Conservation (phyloP, 2,797 vertebrate genomes). For the Sarcophilus harrisii region DNA sequence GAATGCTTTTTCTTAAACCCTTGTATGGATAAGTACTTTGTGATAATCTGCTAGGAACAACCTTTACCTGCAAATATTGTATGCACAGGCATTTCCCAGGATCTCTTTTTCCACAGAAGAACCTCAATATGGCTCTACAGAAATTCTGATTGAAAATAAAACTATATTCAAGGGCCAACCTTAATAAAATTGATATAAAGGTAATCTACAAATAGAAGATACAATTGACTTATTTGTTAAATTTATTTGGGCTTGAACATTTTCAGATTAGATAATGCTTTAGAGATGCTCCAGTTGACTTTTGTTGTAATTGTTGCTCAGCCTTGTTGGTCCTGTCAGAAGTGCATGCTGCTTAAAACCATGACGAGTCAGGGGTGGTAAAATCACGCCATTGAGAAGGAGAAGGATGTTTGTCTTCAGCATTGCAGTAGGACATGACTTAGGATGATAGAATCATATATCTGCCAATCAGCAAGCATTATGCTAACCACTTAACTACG, state of each 20-base stretch:
- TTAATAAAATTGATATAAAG: background rate
- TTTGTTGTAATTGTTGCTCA: background rate
- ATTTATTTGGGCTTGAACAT: background rate
- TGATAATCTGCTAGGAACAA: background rate
- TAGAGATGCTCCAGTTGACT: background rate
- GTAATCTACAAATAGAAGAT: background rate
- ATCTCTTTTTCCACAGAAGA: background rate
- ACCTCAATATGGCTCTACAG: background rate
- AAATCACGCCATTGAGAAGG: background rate
- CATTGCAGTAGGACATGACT: background rate
- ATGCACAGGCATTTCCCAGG: background rate
- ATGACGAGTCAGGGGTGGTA: background rate
- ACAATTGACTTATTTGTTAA: background rate
- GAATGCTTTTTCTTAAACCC: background rate
- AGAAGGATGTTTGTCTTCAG: background rate
- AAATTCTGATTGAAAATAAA: background rate
- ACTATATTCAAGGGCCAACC: background rate
- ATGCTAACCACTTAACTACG: background rate
- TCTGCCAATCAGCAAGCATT: background rate
- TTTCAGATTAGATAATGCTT: background rate
- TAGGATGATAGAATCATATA: background rate
- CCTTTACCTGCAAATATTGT: background rate
- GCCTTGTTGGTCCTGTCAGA: background rate
- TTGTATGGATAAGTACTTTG: background rate
- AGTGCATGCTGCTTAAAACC: background rate